A percentile compares a stretch with the other conserved stretches of the same genome.
Conservation (phyloP, 2,888 invertebrate genomes). For the Oligia strigilis region DNA sequence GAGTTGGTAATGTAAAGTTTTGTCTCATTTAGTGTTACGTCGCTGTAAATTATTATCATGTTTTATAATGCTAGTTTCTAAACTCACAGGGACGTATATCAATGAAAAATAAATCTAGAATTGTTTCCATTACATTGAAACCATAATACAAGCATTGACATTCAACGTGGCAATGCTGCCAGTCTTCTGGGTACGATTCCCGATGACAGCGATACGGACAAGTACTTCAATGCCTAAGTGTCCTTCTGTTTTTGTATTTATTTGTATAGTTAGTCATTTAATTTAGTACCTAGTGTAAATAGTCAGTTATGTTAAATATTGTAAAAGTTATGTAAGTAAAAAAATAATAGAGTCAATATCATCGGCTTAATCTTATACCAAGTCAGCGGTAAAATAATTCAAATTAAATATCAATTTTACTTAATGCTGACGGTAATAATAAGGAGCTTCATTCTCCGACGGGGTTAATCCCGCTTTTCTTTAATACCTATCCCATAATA, state of each 20-base stretch:
- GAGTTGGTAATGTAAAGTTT: constrained; percentile 28
- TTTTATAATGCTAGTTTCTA: not conserved
- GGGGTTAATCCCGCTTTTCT: constrained; percentile 40
- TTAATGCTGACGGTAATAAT: constrained; percentile 28
- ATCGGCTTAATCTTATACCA: not conserved
- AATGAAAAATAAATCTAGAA: too few relatives aligned
- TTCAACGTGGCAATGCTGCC: not conserved
- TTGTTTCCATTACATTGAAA: not conserved
- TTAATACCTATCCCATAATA: constrained; percentile 38
- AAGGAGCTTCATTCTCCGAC: constrained; percentile 15
- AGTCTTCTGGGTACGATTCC: not conserved
- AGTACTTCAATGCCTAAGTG: not conserved
- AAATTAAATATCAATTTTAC: constrained; percentile 3
- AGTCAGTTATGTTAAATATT: not conserved
- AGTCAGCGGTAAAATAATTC: constrained; percentile 13
- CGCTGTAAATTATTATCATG: constrained; percentile 8
- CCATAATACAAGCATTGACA: not conserved
- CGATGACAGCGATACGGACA: not conserved
- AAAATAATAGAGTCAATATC: not conserved
- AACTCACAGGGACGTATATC: not conserved
- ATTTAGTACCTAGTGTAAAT: not conserved
- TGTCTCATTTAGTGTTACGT: constrained; percentile 3
- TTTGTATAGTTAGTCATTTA: not conserved
- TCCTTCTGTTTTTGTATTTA: too few relatives aligned
- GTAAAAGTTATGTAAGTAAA: not conserved